These are phyloP conservation scores for Rhagophthalmus giganteus DNA, from an alignment of 2,888 invertebrate genomes.

Conservation along the genomic window DNA sequence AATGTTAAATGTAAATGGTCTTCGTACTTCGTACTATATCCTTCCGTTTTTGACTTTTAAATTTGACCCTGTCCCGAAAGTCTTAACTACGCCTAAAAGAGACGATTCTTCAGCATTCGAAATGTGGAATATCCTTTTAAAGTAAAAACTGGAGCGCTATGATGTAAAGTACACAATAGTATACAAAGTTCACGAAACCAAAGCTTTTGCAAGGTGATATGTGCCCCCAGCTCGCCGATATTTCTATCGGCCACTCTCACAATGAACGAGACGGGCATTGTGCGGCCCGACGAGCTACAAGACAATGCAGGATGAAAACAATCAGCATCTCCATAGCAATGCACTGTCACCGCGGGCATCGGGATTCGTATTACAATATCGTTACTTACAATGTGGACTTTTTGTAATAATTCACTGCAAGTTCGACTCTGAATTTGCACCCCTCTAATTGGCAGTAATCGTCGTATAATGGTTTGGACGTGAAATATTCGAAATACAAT, in stretches of 20 bases:
- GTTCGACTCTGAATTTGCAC: constrained; percentile 14
- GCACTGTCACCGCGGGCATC: constrained; percentile 40
- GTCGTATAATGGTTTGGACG: not conserved
- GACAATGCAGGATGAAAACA: constrained; percentile 41
- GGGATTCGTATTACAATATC: constrained; percentile 34
- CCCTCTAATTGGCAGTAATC: constrained; percentile 12
- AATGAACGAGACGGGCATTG: constrained; percentile 39
- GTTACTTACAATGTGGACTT: constrained; percentile 33
- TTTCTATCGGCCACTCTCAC: constrained; percentile 35
- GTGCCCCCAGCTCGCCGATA: constrained; percentile 36
- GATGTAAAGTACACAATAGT: constrained; percentile 31
- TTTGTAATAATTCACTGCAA: constrained; percentile 31
- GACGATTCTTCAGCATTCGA: too few relatives aligned
- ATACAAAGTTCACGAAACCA: constrained; percentile 39
- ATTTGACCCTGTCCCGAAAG: too few relatives aligned
- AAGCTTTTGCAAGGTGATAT: constrained; percentile 39
- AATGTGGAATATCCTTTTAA: constrained; percentile 2
- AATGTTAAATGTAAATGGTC: too few relatives aligned
- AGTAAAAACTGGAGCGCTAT: constrained; percentile 9
- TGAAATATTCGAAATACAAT: too few relatives aligned
- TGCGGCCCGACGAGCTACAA: constrained; percentile 34
- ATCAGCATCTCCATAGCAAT: constrained; percentile 42
- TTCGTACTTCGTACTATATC: too few relatives aligned
- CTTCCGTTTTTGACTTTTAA: too few relatives aligned
- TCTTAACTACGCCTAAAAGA: too few relatives aligned